Evolutionary conservation across 2,888 invertebrate species (phyloP), one percentile per base, ranked within the genome.

Genomic region (Tetropium fuscum): DNA sequence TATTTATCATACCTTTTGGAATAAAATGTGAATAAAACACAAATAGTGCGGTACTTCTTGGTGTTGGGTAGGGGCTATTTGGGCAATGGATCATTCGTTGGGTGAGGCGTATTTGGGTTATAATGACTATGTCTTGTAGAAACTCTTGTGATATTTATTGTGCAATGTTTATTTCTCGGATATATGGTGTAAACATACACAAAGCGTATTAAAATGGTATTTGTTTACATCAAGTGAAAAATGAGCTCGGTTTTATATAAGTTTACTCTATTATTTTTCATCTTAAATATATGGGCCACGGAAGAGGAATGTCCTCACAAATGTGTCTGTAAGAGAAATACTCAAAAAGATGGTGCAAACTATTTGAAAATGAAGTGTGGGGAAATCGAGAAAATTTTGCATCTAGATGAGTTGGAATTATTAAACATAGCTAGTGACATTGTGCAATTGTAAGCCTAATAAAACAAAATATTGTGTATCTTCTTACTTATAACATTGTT

Each of bases 371-470:
- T 90, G 54, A 87, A 85, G 75, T 90, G 90, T 76, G 87, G 87
- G 2, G 87, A 87, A 51, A 81, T 79, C 49, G 84, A 87, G 16
- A 83, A 86, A 57, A 84, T 90, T 60, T 83, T 84, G 18, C 87
- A 87, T 72, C 78, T 88, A 22, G 87, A 87, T 65, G 87, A 88
- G 75, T 83, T 90, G 66, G 86, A 89, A 76, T 78, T 90, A 56
- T 84, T 85, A 70, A 85, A 85, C 75, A 80, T 89, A 60, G 86
- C 86, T 76, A 83, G 83, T 63, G 86, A 87, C 74, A 84, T 90
- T 64, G 83, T 88, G 47, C 88, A 88, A 79, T 80, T 90, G 90
- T 90, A 84, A 87, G 89, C 86, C 58, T 40, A n/a, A n/a, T 44
- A 47, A 53, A 55, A 27, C 11, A 10, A 15, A 13, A 22, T 4